Percentiles rank a stretch among this genome's conserved stretches.
phyloP scores from a whole-genome alignment of 2,797 vertebrate species.

The Scomberomorus guttatus region DNA sequence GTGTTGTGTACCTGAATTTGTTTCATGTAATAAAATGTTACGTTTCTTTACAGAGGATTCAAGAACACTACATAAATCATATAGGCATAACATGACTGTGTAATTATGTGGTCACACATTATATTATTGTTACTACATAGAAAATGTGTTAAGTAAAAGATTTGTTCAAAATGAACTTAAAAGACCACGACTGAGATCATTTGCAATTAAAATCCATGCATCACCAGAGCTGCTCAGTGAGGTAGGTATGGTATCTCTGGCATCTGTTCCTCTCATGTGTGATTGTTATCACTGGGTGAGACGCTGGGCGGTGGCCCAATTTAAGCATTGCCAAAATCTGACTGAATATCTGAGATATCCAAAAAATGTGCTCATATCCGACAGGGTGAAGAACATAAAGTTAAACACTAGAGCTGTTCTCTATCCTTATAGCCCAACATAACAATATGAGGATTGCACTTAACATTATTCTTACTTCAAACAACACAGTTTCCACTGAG shows the following conservation, averaged over 20 bases:
- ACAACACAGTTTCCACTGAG: not conserved
- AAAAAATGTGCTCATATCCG: constrained; percentile 1
- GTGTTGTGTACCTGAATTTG: too few species aligned
- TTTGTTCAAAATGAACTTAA: not conserved
- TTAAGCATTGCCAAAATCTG: constrained; percentile 27
- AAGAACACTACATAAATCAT: not conserved
- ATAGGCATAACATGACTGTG: too few species aligned
- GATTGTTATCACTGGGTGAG: constrained; percentile 30
- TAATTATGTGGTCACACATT: not conserved
- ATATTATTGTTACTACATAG: too few species aligned
- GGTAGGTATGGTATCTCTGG: constrained; percentile 7
- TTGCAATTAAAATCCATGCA: not conserved
- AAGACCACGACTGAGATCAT: not conserved
- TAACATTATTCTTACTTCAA: not conserved
- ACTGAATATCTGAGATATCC: not conserved
- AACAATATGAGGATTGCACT: not conserved
- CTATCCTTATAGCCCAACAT: not conserved
- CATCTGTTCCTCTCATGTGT: constrained; percentile 7
- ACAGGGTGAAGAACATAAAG: not conserved
- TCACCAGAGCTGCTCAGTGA: constrained; percentile 2
- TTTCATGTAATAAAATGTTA: not conserved
- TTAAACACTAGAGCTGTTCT: not conserved
- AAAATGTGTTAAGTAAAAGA: not conserved
- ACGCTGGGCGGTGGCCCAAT: constrained; percentile 14
- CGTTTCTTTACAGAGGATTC: not conserved